These are phyloP conservation scores for Iphiclides podalirius DNA, from an alignment of 2,888 invertebrate genomes.

Conservation along the genomic window DNA sequence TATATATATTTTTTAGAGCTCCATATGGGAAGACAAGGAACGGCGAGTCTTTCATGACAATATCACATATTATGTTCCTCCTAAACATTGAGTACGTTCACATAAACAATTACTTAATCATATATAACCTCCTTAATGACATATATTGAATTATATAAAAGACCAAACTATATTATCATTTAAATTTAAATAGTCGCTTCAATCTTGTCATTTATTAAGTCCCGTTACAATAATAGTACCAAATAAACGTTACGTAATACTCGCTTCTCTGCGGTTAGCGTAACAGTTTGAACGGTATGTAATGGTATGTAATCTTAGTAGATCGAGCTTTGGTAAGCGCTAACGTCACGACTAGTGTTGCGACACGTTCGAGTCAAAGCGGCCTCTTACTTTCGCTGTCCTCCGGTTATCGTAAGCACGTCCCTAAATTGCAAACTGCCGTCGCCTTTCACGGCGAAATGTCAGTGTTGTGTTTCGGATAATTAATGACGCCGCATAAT, in stretches of 20 bases:
- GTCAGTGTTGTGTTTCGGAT: not conserved
- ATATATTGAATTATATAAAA: constrained; percentile 9
- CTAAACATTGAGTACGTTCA: too few relatives aligned
- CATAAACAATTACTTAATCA: not conserved
- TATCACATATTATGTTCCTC: too few relatives aligned
- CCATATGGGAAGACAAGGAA: too few relatives aligned
- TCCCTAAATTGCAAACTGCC: not conserved
- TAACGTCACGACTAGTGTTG: constrained; percentile 10
- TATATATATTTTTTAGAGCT: too few relatives aligned
- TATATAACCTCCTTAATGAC: constrained; percentile 10
- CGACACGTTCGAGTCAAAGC: constrained; percentile 5
- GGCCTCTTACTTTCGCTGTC: constrained; percentile 40
- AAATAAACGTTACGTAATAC: not conserved
- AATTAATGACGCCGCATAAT: not conserved
- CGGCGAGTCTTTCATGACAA: too few relatives aligned
- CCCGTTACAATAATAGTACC: constrained; percentile 3
- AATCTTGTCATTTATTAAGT: constrained; percentile 10
- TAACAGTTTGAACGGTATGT: not conserved
- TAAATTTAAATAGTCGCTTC: too few relatives aligned
- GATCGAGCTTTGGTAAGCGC: not conserved
- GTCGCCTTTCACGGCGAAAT: constrained; percentile 1
- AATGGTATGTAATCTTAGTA: constrained; percentile 6
- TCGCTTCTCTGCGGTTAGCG: constrained; percentile 1
- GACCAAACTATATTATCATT: too few relatives aligned
- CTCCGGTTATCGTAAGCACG: constrained; percentile 20